Evolutionary conservation across 2,888 invertebrate species (phyloP).

Genomic region (Timema podura): DNA sequence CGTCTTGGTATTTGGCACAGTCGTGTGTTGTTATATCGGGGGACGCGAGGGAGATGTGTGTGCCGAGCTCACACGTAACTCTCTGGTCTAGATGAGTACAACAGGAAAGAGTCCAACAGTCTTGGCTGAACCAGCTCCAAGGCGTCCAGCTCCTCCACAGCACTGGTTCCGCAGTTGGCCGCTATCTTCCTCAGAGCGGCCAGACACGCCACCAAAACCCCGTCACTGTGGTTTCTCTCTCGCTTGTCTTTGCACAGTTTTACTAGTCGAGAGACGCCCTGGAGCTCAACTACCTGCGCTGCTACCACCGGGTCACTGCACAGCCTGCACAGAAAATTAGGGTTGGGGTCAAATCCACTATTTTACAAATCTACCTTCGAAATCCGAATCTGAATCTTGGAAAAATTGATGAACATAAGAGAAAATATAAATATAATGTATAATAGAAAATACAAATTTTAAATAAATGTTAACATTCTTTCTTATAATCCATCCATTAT

Average conservation of each 20-base stretch:
- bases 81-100: constrained; percentile 74
- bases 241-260: constrained; percentile 62
- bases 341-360: background rate
- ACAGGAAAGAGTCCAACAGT: constrained; percentile 71
- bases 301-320: constrained; percentile 65
- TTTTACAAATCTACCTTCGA: too few species aligned
- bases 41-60: too few species aligned
- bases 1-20: too few species aligned
- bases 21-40: too few species aligned
- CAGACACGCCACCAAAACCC: constrained; percentile 62
- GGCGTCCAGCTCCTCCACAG: constrained; percentile 56
- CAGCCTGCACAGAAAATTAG: constrained; percentile 48
- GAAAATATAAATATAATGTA: too few species aligned
- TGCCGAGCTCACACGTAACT: constrained; percentile 61
- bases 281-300: constrained; percentile 63
- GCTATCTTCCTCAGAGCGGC: constrained; percentile 62
- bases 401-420: too few species aligned
- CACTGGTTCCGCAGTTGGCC: constrained; percentile 52
- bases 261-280: constrained; percentile 62
- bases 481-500: too few species aligned
- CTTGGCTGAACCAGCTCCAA: constrained; percentile 71
- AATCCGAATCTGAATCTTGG: too few species aligned
- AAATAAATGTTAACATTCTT: too few species aligned
- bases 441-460: too few species aligned
- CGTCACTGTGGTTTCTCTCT: constrained; percentile 60